Evolutionary conservation across 2,113 vertebrate genomes (phyloP), one percentile per base, ranked within the genome.

Genomic region (Xiphophorus couchianus): DNA sequence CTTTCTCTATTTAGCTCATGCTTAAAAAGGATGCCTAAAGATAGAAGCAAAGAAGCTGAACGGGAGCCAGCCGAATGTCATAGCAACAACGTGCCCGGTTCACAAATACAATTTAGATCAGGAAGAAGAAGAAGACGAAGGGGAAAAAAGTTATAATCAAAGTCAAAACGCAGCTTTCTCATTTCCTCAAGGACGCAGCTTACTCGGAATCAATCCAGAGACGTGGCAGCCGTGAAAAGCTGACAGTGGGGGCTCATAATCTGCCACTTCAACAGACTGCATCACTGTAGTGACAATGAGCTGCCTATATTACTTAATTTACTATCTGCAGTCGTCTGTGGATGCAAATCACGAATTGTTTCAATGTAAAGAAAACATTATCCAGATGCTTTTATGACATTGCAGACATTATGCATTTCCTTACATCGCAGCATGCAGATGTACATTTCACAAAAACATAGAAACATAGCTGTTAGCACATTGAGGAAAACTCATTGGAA

Each of bases 11-110:
- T 93, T 93, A 93, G 91, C 90, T 88, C 88, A 89, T 83, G 84
- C 89, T 90, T 90, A 92, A 93, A 92, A 91, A 90, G 88, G 89
- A 84, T 74, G 84, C 91, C 93, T 93, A 93, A 93, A 93, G 91
- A 93, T 93, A 93, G 93, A 85, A 92, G 73, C 89, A 88, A 58
- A 88, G 88, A 78, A 91, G 88, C 91, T 91, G 91, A 93, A 90
- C 89, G 81, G 84, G 88, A 92, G 88, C 89, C 87, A 90, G 90
- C 62, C n/a, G 42, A 89, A 87, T 91, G 91, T 93, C 93, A 93
- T 93, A 88, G 93, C 91, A 93, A 93, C 90, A 88, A 83, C 69
- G 78, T 80, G 84, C 82, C 64, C 14, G 84, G 84, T 84, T 92
- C 81, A 89, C 90, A 89, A 92, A 92, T 84, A 89, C 85, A 82